phyloP scores from a whole-genome alignment of 2,888 invertebrate genomes.

The Temnothorax ravouxi region DNA sequence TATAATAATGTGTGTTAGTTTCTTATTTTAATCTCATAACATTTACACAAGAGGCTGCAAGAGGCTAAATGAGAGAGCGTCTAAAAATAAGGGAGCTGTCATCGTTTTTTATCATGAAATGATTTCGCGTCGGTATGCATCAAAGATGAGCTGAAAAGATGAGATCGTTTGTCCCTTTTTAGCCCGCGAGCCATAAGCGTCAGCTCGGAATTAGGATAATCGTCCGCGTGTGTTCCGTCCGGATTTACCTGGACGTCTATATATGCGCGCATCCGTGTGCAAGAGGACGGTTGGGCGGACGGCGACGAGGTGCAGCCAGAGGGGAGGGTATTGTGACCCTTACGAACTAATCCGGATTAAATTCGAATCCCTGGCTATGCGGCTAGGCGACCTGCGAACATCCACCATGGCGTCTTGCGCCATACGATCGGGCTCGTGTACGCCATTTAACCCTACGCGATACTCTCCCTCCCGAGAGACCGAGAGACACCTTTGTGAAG shows the following conservation, averaged over 20 bases:
- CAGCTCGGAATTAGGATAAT: conserved; percentile 68
- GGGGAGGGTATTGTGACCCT: conserved; percentile 85
- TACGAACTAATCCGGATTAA: conserved; percentile 86
- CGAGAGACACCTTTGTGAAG: conserved; percentile 41
- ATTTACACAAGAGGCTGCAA: not conserved
- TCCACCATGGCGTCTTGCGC: conserved; percentile 75
- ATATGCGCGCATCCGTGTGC: conserved; percentile 71
- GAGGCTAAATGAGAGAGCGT: not conserved
- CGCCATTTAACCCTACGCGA: conserved; percentile 75
- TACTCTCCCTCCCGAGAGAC: conserved; percentile 34
- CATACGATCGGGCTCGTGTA: conserved; percentile 79
- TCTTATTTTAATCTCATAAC: not conserved
- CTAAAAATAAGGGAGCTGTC: not conserved
- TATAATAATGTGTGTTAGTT: not conserved
- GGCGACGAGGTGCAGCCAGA: conserved; percentile 59
- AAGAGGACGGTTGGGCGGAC: conserved; percentile 58
- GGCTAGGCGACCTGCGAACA: conserved; percentile 83
- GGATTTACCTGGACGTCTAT: conserved; percentile 68
- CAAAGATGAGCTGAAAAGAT: conserved; percentile 29
- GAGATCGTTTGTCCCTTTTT: conserved; percentile 45
- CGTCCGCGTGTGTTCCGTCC: conserved; percentile 62
- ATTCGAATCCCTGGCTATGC: conserved; percentile 83
- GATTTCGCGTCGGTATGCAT: conserved; percentile 34
- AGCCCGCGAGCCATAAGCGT: conserved; percentile 44
- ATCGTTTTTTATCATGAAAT: not conserved